These are phyloP conservation scores for Ageneiosus marmoratus DNA, from an alignment of 2,113 vertebrate species.

Conservation along the genomic window DNA sequence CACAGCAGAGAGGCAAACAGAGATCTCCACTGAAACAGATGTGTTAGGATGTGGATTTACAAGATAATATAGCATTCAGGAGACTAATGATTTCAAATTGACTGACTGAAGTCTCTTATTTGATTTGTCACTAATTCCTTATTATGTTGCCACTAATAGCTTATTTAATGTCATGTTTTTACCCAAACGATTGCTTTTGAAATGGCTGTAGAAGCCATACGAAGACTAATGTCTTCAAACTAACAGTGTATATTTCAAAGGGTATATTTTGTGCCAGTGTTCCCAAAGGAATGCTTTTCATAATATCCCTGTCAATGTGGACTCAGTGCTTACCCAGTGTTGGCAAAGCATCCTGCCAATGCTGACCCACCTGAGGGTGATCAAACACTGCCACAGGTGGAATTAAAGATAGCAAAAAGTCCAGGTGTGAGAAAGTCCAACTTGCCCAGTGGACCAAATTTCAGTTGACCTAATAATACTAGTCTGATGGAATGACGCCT, in stretches of 20 bases:
- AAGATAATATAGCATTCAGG: constrained; percentile 5
- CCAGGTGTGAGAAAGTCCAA: background rate
- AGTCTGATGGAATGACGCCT: background rate
- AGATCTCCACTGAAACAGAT: constrained; percentile 5
- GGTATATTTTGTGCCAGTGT: background rate
- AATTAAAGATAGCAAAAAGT: background rate
- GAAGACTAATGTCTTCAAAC: background rate
- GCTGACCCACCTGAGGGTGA: background rate
- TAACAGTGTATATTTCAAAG: background rate
- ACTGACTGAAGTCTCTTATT: constrained; percentile 20
- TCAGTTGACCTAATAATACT: too few relatives aligned
- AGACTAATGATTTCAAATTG: constrained; percentile 24
- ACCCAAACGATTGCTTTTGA: background rate
- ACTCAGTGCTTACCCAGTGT: background rate
- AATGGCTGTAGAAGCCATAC: background rate
- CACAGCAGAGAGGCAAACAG: background rate
- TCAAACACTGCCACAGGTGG: background rate
- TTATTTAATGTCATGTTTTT: background rate
- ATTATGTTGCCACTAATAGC: background rate
- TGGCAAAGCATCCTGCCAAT: background rate
- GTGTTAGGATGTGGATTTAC: constrained; percentile 31
- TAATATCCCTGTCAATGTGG: background rate
- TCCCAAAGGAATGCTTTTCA: background rate
- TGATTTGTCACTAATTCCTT: background rate
- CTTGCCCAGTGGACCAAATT: background rate